These are phyloP conservation scores for Hemicentrotus pulcherrimus DNA, from an alignment of 35 echinoderm and acorn worm species.

Conservation along the genomic window DNA sequence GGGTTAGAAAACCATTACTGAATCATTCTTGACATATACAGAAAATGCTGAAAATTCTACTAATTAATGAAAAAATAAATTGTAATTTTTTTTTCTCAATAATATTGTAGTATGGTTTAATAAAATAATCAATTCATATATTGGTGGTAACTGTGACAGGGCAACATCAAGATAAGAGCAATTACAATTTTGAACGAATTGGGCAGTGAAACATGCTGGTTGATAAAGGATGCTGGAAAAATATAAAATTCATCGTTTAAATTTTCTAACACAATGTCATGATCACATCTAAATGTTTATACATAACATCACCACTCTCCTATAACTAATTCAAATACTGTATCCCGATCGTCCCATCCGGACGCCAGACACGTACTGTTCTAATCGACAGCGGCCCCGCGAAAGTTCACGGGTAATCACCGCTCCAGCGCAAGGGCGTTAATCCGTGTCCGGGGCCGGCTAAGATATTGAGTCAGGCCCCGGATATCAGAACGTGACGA, in stretches of 20 bases:
- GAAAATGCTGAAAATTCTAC: too few species aligned
- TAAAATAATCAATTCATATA: too few species aligned
- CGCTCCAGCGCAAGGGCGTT: background rate
- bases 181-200: too few species aligned
- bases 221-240: too few species aligned
- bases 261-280: background rate
- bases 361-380: background rate
- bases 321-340: background rate
- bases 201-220: too few species aligned
- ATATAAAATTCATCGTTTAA: background rate
- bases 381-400: background rate
- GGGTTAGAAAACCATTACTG: background rate
- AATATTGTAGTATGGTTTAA: too few species aligned
- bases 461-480: background rate
- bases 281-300: background rate
- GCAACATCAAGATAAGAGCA: too few species aligned
- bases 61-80: too few species aligned
- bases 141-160: too few species aligned
- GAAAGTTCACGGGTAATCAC: conserved; percentile 20
- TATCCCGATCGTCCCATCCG: background rate
- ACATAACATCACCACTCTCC: background rate
- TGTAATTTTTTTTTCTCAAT: too few species aligned
- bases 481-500: conserved; percentile 34
- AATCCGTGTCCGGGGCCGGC: conserved; percentile 22
- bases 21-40: too few species aligned